Conservation (phyloP, 2,113 vertebrate genomes). For the Butastur rufipennis region DNA sequence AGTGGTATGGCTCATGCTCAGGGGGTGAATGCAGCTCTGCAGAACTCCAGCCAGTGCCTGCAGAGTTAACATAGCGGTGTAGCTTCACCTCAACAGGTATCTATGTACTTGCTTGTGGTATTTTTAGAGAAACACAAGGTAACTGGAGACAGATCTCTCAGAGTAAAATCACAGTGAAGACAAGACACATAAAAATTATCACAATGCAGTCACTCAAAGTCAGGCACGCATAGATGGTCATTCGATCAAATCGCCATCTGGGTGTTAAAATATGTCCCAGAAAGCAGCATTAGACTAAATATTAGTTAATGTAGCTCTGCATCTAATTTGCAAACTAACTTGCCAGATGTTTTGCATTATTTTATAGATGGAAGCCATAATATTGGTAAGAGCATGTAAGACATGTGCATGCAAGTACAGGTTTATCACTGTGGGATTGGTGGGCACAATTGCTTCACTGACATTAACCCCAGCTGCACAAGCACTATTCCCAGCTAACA, state of each 20-base stretch:
- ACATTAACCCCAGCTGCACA: neutral
- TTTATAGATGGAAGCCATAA: neutral
- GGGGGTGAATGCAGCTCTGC: neutral
- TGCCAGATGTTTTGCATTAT: neutral
- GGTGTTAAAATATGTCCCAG: neutral
- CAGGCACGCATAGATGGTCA: neutral
- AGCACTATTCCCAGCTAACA: neutral
- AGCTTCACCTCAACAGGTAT: neutral
- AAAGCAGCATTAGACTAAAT: neutral
- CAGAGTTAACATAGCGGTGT: neutral
- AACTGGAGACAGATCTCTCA: neutral
- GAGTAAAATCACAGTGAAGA: neutral
- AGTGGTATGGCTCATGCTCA: rapidly evolving
- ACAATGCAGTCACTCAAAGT: neutral
- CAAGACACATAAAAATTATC: neutral
- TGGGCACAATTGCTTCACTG: neutral
- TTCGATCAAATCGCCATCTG: neutral
- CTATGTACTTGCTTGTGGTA: neutral
- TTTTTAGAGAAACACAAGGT: neutral
- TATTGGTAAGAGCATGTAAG: neutral
- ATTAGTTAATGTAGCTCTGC: neutral
- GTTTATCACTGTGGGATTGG: neutral
- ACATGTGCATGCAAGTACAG: rapidly evolving
- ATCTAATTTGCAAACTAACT: neutral
- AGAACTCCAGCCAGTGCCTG: neutral